Conservation (phyloP, 2,888 invertebrate genomes). For the Tricholauxania praeusta region DNA sequence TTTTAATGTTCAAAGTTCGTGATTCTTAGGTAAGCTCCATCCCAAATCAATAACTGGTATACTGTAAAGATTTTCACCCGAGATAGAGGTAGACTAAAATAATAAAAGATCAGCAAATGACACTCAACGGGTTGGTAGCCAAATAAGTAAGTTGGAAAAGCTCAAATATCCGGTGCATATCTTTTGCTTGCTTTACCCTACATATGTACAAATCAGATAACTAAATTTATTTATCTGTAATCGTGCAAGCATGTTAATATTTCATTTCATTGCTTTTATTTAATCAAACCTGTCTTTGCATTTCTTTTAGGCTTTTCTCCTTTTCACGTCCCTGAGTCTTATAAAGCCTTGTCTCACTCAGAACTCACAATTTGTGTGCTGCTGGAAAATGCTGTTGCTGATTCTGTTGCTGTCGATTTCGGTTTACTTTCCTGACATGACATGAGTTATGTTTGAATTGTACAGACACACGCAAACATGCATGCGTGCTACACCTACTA, state of each 20-base stretch:
- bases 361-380: slow-evolving; percentile 4
- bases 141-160: too few species aligned
- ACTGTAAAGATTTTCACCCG: too few species aligned
- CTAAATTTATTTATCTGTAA: not conserved
- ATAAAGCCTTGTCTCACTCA: too few species aligned
- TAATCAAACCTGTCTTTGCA: slow-evolving; percentile 19
- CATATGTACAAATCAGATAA: not conserved
- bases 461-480: not conserved
- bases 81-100: too few species aligned
- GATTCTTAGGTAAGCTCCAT: too few species aligned
- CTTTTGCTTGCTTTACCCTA: not conserved
- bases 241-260: slow-evolving; percentile 15
- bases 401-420: not conserved
- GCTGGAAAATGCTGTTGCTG: slow-evolving; percentile 4
- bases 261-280: slow-evolving; percentile 31
- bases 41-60: too few species aligned
- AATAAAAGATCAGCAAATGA: too few species aligned
- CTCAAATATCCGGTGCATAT: too few species aligned
- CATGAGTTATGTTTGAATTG: not conserved
- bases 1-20: too few species aligned
- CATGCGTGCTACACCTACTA: not conserved
- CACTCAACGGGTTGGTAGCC: too few species aligned
- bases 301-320: too few species aligned
- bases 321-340: too few species aligned
- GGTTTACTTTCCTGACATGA: not conserved